Percentiles rank a stretch among this genome's conserved stretches.
phyloP scores from a whole-genome alignment of 2,888 invertebrate genomes.

The Hoplodrina blanda region DNA sequence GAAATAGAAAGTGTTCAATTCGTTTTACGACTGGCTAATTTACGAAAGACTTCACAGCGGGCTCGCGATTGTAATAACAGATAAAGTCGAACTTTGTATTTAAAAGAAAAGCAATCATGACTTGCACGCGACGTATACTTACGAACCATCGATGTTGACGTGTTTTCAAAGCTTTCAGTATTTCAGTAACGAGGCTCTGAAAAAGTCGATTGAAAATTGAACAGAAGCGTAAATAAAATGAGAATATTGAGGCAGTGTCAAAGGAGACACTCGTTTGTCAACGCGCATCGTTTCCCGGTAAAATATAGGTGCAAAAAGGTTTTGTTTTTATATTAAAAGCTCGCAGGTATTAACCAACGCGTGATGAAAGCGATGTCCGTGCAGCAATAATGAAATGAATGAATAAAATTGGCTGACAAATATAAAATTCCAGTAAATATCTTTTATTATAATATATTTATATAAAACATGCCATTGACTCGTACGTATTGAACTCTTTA shows the following conservation, averaged over 20 bases:
- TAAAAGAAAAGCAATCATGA: conserved; percentile 61
- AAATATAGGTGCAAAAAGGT: conserved; percentile 5
- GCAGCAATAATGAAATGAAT: not conserved
- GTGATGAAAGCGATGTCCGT: not conserved
- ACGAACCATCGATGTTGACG: conserved; percentile 39
- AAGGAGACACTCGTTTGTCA: conserved; percentile 15
- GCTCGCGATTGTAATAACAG: conserved; percentile 48
- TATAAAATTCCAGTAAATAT: not conserved
- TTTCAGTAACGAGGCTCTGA: conserved; percentile 12
- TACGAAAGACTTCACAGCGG: conserved; percentile 37
- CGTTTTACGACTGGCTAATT: conserved; percentile 47
- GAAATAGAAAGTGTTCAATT: conserved; percentile 43
- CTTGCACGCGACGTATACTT: conserved; percentile 59
- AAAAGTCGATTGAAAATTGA: conserved; percentile 25
- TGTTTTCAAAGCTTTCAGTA: conserved; percentile 12
- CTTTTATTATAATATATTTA: no score
- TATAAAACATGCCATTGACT: not conserved
- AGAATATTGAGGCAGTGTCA: conserved; percentile 14
- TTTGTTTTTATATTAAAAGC: conserved; percentile 1
- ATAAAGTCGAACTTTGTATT: conserved; percentile 44
- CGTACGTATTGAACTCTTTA: not conserved
- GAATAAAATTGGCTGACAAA: not conserved
- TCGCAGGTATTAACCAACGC: not conserved
- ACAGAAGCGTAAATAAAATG: conserved; percentile 14
- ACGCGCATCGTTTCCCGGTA: conserved; percentile 4